These are phyloP conservation scores for Tenthredo mesomela DNA, from an alignment of 2,888 invertebrate species.

Conservation along the genomic window DNA sequence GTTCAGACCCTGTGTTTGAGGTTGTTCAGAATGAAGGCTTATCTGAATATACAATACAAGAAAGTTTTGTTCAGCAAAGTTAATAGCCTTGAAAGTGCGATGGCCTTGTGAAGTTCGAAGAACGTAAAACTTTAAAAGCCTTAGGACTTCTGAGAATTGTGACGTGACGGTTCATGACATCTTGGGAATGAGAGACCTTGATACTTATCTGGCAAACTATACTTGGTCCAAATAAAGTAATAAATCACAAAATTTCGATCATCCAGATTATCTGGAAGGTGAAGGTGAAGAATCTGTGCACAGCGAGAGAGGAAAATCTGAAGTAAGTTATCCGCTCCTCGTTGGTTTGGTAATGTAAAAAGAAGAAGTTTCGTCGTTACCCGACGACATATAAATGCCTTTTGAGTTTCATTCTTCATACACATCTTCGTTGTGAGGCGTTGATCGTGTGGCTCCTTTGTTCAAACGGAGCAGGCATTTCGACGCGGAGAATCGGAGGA, in stretches of 20 bases:
- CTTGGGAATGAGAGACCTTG: background rate
- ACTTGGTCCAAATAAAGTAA: background rate
- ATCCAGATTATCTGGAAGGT: background rate
- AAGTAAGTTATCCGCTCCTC: background rate
- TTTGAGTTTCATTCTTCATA: background rate
- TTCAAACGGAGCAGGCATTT: slow-evolving; percentile 48
- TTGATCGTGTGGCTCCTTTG: slow-evolving; percentile 36
- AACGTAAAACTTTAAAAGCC: background rate
- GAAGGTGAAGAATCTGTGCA: background rate
- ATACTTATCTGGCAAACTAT: slow-evolving; percentile 14
- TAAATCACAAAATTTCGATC: slow-evolving; percentile 6
- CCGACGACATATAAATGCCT: background rate
- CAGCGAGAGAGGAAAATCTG: background rate
- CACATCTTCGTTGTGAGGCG: background rate
- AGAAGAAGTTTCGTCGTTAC: slow-evolving; percentile 16
- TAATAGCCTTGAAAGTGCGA: background rate
- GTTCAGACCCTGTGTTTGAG: background rate
- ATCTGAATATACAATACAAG: background rate
- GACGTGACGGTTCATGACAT: slow-evolving; percentile 1
- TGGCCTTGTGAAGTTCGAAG: slow-evolving; percentile 9
- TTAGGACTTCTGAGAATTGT: slow-evolving; percentile 6
- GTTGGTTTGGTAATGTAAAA: background rate
- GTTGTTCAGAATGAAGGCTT: slow-evolving; percentile 6
- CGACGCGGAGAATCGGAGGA: slow-evolving; percentile 34
- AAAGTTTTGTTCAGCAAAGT: background rate